These are phyloP conservation scores for Epizoanthus fatuus DNA, from an alignment of 92 coral and sea anemone species.

Conservation along the genomic window DNA sequence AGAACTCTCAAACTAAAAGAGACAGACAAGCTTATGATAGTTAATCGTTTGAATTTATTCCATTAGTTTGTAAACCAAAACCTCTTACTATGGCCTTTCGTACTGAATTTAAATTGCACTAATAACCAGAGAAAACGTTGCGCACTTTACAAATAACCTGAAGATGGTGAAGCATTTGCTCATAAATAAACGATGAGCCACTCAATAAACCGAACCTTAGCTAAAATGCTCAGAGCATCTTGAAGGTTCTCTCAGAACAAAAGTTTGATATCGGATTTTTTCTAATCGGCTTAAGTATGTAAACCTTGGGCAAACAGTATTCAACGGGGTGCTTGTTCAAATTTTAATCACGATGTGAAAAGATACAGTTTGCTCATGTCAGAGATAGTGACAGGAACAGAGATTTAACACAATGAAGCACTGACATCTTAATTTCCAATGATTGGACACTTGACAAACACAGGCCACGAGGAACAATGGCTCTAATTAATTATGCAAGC, in stretches of 20 bases:
- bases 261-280: conserved; percentile 52
- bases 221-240: conserved; percentile 37
- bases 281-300: conserved; percentile 54
- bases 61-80: conserved; percentile 37
- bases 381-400: conserved; percentile 35
- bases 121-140: conserved; percentile 12
- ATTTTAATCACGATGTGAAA: conserved; percentile 50
- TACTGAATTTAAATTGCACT: conserved; percentile 12
- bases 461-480: conserved; percentile 12
- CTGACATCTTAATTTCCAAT: conserved; percentile 45
- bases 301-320: conserved; percentile 45
- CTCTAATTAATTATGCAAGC: conserved; percentile 52
- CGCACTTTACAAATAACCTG: neutral
- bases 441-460: conserved; percentile 43
- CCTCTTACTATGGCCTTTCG: conserved; percentile 20
- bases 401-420: conserved; percentile 23
- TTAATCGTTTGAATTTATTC: conserved; percentile 19
- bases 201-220: conserved; percentile 23
- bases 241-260: conserved; percentile 48
- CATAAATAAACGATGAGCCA: conserved; percentile 33
- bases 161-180: conserved; percentile 8
- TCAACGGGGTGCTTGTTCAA: conserved; percentile 51
- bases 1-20: neutral
- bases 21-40: neutral
- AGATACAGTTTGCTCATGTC: conserved; percentile 45